phyloP scores from a whole-genome alignment of 2,888 invertebrate species.

The Limulus polyphemus region DNA sequence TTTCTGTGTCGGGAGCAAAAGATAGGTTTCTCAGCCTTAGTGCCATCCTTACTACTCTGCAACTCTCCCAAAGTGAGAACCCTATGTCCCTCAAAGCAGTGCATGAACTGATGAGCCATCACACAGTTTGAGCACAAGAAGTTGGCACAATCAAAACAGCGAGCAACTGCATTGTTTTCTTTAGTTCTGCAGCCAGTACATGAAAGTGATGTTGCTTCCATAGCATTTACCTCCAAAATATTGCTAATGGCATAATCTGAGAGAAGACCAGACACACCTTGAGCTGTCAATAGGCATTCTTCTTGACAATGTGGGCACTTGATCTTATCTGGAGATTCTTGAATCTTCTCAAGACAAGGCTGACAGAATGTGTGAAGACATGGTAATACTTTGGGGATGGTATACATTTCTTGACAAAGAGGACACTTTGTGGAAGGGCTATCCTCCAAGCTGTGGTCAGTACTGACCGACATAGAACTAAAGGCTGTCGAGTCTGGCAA shows the following conservation, averaged over 20 bases:
- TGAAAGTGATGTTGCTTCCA: constrained; percentile 41
- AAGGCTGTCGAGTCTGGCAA: constrained; percentile 27
- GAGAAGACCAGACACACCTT: constrained; percentile 52
- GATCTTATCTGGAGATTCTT: constrained; percentile 54
- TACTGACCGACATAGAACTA: neutral
- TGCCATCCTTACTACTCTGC: constrained; percentile 37
- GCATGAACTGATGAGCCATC: constrained; percentile 98
- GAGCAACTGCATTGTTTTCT: constrained; percentile 83
- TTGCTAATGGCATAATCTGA: constrained; percentile 50
- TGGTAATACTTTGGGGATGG: constrained; percentile 59
- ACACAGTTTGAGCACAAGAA: constrained; percentile 93
- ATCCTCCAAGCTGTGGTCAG: constrained; percentile 8
- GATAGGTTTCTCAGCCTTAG: constrained; percentile 40
- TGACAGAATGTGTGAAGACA: constrained; percentile 75
- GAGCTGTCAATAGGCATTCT: constrained; percentile 38
- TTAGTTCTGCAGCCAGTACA: constrained; percentile 95
- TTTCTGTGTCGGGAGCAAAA: constrained; percentile 78
- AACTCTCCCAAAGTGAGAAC: constrained; percentile 53
- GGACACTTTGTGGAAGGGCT: constrained; percentile 43
- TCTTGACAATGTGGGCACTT: constrained; percentile 53
- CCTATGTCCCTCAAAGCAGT: constrained; percentile 92
- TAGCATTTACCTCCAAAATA: constrained; percentile 41
- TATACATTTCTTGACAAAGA: constrained; percentile 61
- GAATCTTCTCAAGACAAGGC: constrained; percentile 60
- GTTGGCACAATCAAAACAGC: constrained; percentile 91